phyloP scores from a whole-genome alignment of 2,888 invertebrate species.

The Melinaea marsaeus region DNA sequence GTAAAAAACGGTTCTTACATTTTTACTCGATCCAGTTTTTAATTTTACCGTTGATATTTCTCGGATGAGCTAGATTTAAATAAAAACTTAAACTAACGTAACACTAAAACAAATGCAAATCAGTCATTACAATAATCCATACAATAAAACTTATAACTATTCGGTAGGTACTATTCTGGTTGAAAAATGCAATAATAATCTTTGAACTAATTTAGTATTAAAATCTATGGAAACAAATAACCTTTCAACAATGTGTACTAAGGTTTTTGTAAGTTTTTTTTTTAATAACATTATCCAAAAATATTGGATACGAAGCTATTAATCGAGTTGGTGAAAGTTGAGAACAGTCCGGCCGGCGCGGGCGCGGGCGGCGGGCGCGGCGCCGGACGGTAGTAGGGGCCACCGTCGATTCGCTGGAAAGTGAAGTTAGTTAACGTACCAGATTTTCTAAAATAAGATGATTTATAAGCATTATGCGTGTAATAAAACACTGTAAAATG shows the following conservation, averaged over 20 bases:
- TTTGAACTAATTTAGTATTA: not conserved
- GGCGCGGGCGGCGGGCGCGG: slow-evolving; percentile 65
- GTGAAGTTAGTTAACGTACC: not conserved
- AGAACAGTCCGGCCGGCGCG: slow-evolving; percentile 80
- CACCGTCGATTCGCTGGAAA: slow-evolving; percentile 82
- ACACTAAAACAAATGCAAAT: slow-evolving; percentile 2
- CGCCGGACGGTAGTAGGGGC: slow-evolving; percentile 81
- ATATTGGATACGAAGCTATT: slow-evolving; percentile 87
- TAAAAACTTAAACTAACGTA: no score
- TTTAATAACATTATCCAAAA: slow-evolving; percentile 77
- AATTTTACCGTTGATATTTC: no score
- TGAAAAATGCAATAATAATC: not conserved
- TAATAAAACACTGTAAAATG: no score
- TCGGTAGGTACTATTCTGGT: slow-evolving; percentile 23
- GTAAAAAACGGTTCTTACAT: not conserved
- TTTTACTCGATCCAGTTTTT: no score
- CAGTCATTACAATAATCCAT: not conserved
- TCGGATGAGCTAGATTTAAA: no score
- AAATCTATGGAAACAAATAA: no score
- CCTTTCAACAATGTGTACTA: no score
- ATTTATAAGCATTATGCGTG: no score
- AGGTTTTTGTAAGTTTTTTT: no score
- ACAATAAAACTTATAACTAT: slow-evolving; percentile 27
- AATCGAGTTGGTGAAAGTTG: slow-evolving; percentile 86
- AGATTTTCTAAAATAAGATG: no score